Evolutionary conservation across 1,140 invertebrate genomes (phyloP).

Genomic region (Colletes gigas): DNA sequence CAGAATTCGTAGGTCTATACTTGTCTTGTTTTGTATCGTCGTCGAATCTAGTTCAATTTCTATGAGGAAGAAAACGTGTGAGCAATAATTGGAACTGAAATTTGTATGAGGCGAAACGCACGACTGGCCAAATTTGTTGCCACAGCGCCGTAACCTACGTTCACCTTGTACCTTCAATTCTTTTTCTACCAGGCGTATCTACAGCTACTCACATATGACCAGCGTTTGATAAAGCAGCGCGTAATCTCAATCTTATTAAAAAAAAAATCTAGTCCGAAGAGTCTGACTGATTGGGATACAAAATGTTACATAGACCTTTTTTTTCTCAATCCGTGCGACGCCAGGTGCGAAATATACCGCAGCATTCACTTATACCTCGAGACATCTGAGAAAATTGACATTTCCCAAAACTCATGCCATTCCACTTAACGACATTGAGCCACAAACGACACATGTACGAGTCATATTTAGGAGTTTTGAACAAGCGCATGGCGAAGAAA

Average conservation of each 20-base stretch:
- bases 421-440: slow-evolving; percentile 61
- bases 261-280: slow-evolving; percentile 72
- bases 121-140: slow-evolving; percentile 45
- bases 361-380: slow-evolving; percentile 43
- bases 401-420: slow-evolving; percentile 65
- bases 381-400: slow-evolving; percentile 42
- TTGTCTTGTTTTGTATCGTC: slow-evolving; percentile 34
- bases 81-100: slow-evolving; percentile 22
- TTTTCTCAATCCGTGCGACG: slow-evolving; percentile 43
- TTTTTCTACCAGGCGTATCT: slow-evolving; percentile 66
- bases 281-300: slow-evolving; percentile 64
- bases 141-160: slow-evolving; percentile 35
- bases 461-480: slow-evolving; percentile 34
- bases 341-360: slow-evolving; percentile 35
- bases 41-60: slow-evolving; percentile 23
- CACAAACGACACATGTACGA: slow-evolving; percentile 44
- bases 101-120: slow-evolving; percentile 41
- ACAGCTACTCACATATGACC: slow-evolving; percentile 58
- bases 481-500: background rate
- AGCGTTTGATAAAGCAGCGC: slow-evolving; percentile 64
- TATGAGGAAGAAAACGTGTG: background rate
- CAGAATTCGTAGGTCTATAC: slow-evolving; percentile 30
- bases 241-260: slow-evolving; percentile 60
- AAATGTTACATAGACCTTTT: slow-evolving; percentile 58
- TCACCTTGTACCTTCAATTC: slow-evolving; percentile 56